Conservation (phyloP, 2,797 vertebrate genomes). For the Oreortyx pictus region DNA sequence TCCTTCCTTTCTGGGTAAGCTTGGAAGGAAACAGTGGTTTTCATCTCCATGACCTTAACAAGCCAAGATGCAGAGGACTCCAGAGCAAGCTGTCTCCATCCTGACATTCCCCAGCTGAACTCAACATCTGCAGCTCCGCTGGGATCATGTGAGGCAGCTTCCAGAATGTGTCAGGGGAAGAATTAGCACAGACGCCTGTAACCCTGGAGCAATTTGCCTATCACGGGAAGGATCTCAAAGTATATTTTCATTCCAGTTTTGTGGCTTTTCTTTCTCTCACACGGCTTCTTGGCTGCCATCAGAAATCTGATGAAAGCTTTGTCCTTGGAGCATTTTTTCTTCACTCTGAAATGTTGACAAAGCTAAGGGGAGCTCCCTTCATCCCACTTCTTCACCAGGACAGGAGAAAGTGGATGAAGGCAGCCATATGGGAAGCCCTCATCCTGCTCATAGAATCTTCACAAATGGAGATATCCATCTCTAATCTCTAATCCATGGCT, state of each 20-base stretch:
- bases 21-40: neutral
- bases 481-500: neutral
- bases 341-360: neutral
- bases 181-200: neutral
- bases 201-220: neutral
- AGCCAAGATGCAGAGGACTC: neutral
- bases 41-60: neutral
- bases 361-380: neutral
- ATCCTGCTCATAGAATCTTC: neutral
- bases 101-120: neutral
- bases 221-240: neutral
- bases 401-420: neutral
- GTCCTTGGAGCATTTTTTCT: neutral
- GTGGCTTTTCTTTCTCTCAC: conserved; percentile 5
- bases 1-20: neutral
- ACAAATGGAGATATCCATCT: neutral
- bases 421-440: neutral
- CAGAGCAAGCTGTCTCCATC: neutral
- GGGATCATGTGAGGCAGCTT: neutral
- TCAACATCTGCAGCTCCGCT: conserved; percentile 24
- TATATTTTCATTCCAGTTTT: neutral
- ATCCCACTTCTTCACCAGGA: neutral
- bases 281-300: neutral
- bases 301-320: neutral
- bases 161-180: neutral